These are phyloP conservation scores for Girardinichthys multiradiatus DNA, from an alignment of 2,113 vertebrate species.

Conservation along the genomic window DNA sequence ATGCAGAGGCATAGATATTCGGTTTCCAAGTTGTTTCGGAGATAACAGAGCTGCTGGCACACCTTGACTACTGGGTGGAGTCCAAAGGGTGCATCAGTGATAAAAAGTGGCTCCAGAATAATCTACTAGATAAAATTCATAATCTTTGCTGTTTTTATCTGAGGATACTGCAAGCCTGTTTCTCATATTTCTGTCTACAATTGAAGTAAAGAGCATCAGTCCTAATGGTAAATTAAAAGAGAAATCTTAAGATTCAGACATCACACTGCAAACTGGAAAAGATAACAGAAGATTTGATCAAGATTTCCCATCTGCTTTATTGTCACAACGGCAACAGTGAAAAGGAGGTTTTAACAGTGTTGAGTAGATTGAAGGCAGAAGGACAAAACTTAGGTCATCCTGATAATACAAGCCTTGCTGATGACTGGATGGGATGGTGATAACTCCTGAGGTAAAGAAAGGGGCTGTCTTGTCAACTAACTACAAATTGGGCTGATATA, in stretches of 20 bases:
- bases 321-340: constrained; percentile 39
- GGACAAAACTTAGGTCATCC: constrained; percentile 30
- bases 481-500: neutral
- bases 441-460: constrained; percentile 16
- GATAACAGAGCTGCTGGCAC: constrained; percentile 67
- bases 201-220: neutral
- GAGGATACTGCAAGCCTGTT: neutral
- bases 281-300: constrained; percentile 19
- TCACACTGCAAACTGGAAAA: neutral
- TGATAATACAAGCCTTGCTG: constrained; percentile 31
- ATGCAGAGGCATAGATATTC: neutral
- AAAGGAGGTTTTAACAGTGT: constrained; percentile 27
- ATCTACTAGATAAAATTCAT: neutral
- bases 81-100: constrained; percentile 65
- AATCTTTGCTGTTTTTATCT: constrained; percentile 6
- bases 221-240: neutral
- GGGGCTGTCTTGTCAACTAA: constrained; percentile 8
- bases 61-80: constrained; percentile 57
- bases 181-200: neutral
- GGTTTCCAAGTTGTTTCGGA: constrained; percentile 32
- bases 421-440: neutral
- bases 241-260: constrained; percentile 14
- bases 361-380: constrained; percentile 33
- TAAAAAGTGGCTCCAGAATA: constrained; percentile 23
- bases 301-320: constrained; percentile 36